Conservation (phyloP, 2,888 invertebrate species). For the Notodonta ziczac region DNA sequence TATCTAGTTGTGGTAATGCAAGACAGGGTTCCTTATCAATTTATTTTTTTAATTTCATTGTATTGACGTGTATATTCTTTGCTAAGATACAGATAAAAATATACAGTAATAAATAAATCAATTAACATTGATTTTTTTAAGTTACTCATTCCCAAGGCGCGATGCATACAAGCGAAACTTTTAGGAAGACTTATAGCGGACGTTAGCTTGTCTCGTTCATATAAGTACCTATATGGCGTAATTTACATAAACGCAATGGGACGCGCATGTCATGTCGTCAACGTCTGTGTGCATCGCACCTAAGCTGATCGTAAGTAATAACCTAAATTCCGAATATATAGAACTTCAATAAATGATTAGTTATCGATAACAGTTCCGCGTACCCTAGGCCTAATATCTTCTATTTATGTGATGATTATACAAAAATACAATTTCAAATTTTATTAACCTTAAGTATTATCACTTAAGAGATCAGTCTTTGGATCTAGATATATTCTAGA, state of each 20-base stretch:
- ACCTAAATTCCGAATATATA: background rate
- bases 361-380: background rate
- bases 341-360: background rate
- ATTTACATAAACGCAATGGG: too few species aligned
- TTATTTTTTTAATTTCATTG: slow-evolving; percentile 1
- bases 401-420: slow-evolving; percentile 35
- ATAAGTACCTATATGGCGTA: too few species aligned
- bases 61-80: slow-evolving; percentile 10
- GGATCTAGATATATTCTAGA: slow-evolving; percentile 34
- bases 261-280: background rate
- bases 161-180: too few species aligned
- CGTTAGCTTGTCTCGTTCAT: too few species aligned
- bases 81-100: background rate
- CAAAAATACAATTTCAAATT: slow-evolving; percentile 54
- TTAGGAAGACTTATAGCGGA: too few species aligned
- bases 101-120: background rate
- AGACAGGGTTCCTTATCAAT: slow-evolving; percentile 38
- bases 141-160: background rate
- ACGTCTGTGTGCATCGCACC: background rate
- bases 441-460: slow-evolving; percentile 41
- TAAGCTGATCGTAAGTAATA: background rate
- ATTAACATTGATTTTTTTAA: background rate
- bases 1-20: background rate
- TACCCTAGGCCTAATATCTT: slow-evolving; percentile 31
- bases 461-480: slow-evolving; percentile 49